Conservation (phyloP, 2,113 vertebrate genomes). For the Bettongia penicillata region DNA sequence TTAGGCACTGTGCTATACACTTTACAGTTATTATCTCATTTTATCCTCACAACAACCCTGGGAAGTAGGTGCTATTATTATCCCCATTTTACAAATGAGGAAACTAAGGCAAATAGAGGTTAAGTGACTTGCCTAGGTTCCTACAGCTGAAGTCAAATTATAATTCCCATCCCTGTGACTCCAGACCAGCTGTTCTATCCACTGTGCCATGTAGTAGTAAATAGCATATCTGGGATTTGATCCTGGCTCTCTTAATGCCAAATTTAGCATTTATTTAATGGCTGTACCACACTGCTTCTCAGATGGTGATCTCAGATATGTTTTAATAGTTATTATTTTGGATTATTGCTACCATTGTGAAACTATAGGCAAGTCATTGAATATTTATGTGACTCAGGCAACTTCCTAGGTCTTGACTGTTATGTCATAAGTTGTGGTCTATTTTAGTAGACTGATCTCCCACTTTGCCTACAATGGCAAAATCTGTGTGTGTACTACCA, state of each 20-base stretch:
- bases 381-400: not conserved
- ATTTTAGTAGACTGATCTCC: not conserved
- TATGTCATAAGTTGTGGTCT: not conserved
- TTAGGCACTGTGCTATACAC: not conserved
- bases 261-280: not conserved
- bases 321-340: conserved; percentile 21
- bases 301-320: not conserved
- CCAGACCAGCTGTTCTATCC: not conserved
- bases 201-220: not conserved
- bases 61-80: not conserved
- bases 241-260: not conserved
- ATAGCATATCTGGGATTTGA: not conserved
- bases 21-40: not conserved
- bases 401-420: not conserved
- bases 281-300: not conserved
- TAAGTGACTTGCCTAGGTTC: not conserved
- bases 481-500: not conserved
- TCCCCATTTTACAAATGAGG: not conserved
- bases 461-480: not conserved
- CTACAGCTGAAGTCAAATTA: not conserved
- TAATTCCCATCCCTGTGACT: not conserved
- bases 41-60: not conserved
- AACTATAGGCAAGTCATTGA: not conserved
- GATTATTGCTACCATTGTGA: not conserved
- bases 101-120: not conserved